phyloP scores from a whole-genome alignment of 2,888 invertebrate genomes.

The Abrostola tripartita region DNA sequence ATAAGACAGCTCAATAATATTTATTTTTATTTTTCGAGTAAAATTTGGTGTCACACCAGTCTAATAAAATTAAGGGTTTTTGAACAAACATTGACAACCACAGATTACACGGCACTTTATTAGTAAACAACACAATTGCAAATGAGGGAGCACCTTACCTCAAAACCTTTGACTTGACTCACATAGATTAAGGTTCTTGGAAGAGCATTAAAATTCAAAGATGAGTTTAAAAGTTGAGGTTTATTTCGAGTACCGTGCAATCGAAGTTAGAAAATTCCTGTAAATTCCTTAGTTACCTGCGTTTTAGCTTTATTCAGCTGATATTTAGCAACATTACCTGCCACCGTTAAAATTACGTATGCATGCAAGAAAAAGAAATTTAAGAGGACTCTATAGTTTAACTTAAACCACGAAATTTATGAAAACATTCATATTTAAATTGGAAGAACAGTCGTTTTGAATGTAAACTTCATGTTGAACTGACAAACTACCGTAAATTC shows the following conservation, averaged over 20 bases:
- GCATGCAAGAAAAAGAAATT: too few relatives aligned
- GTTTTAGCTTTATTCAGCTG: neutral
- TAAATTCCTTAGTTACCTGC: neutral
- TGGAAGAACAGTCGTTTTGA: neutral
- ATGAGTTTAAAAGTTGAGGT: neutral
- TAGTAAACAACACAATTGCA: too few relatives aligned
- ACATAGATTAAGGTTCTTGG: neutral
- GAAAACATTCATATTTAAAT: neutral
- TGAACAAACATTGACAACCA: too few relatives aligned
- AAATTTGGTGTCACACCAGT: too few relatives aligned
- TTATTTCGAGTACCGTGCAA: neutral
- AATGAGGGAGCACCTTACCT: neutral
- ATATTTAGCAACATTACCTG: too few relatives aligned
- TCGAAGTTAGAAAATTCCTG: neutral
- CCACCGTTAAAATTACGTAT: too few relatives aligned
- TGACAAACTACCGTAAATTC: neutral
- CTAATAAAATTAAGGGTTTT: too few relatives aligned
- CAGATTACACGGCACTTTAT: too few relatives aligned
- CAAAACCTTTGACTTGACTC: conserved; percentile 1
- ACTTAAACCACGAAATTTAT: neutral
- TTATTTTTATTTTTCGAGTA: too few relatives aligned
- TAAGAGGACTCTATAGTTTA: too few relatives aligned
- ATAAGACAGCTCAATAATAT: too few relatives aligned
- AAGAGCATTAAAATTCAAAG: conserved; percentile 1
- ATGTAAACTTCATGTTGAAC: neutral